Percentiles rank a stretch among this genome's conserved stretches.
These are phyloP conservation scores for Caradrina clavipalpis DNA, from an alignment of 2,888 invertebrate genomes.

Conservation along the genomic window DNA sequence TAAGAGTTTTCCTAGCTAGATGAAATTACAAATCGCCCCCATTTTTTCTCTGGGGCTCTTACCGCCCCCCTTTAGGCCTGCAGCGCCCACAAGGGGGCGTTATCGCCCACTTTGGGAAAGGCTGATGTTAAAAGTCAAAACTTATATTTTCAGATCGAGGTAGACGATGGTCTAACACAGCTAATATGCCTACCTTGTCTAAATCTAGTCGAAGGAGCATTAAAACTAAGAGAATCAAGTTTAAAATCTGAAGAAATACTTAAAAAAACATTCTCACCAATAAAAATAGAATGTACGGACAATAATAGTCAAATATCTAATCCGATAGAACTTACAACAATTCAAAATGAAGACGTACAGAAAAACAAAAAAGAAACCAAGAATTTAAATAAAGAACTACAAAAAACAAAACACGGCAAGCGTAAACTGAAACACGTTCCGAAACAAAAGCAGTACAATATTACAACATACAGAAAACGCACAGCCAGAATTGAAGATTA, in stretches of 20 bases:
- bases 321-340: not conserved
- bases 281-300: slow-evolving; percentile 22
- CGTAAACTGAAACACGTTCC: not conserved
- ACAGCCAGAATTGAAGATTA: slow-evolving; percentile 54
- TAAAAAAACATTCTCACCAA: slow-evolving; percentile 2
- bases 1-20: no score
- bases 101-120: no score
- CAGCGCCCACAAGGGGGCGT: no score
- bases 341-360: slow-evolving; percentile 5
- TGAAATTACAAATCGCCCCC: no score
- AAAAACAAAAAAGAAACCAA: slow-evolving; percentile 9
- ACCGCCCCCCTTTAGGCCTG: no score
- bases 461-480: not conserved
- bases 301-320: not conserved
- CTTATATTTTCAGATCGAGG: slow-evolving; percentile 54
- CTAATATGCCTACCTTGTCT: slow-evolving; percentile 56
- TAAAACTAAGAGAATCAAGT: slow-evolving; percentile 56
- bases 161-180: slow-evolving; percentile 62
- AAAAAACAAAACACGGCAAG: not conserved
- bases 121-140: no score
- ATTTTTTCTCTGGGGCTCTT: no score
- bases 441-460: slow-evolving; percentile 3
- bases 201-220: slow-evolving; percentile 39
- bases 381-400: slow-evolving; percentile 1
- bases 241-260: slow-evolving; percentile 53